Evolutionary conservation across 2,797 vertebrate genomes (phyloP).

Genomic region (Psittacula echo): DNA sequence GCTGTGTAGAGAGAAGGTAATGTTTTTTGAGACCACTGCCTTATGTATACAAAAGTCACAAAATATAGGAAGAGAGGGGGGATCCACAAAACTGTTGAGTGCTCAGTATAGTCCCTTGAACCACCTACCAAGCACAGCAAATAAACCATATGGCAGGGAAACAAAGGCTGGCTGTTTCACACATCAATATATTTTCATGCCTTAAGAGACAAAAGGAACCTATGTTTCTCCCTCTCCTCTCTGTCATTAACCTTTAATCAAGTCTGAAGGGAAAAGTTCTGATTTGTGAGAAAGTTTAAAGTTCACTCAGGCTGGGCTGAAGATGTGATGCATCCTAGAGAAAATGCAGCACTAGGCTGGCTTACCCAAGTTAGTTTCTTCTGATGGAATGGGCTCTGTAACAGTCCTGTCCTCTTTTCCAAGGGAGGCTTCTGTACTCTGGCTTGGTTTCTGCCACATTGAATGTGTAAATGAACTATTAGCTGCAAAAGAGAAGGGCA

Average conservation of each 20-base stretch:
- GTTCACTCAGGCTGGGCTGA: neutral
- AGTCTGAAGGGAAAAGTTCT: slow-evolving; percentile 6
- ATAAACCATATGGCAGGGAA: slow-evolving; percentile 6
- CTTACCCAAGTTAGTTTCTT: slow-evolving; percentile 71
- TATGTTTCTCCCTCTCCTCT: neutral
- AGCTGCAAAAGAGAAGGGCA: slow-evolving; percentile 49
- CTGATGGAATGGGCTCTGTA: slow-evolving; percentile 67
- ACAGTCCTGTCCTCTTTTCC: slow-evolving; percentile 72
- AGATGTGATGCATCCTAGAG: neutral
- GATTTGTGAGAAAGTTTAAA: neutral
- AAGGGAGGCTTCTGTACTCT: slow-evolving; percentile 61
- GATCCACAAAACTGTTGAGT: neutral
- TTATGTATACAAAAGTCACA: neutral
- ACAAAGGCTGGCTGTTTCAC: neutral
- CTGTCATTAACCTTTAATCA: neutral
- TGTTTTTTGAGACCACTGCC: neutral
- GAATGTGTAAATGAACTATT: slow-evolving; percentile 72
- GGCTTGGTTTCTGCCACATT: slow-evolving; percentile 73
- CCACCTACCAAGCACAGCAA: neutral
- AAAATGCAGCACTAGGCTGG: neutral
- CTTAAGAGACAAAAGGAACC: neutral
- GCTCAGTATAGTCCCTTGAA: neutral
- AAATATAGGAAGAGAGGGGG: neutral
- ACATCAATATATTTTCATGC: neutral
- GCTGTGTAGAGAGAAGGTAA: neutral